Conservation (phyloP, 2,797 vertebrate species). For the Acipenser oxyrinchus region DNA sequence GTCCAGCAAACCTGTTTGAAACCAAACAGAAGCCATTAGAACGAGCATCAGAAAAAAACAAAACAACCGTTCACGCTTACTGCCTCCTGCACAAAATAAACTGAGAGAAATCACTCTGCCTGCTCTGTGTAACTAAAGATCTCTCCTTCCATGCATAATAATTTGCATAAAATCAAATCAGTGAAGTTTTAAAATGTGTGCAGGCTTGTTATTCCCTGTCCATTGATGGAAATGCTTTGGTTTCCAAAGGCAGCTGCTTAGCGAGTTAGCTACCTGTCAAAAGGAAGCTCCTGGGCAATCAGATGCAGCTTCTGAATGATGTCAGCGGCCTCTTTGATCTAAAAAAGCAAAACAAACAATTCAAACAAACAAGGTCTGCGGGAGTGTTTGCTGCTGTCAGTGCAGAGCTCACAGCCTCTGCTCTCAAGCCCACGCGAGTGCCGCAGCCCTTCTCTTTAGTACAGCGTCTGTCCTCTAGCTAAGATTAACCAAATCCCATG, state of each 20-base stretch:
- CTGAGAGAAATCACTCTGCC: conserved; percentile 15
- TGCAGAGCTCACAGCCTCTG: conserved; percentile 33
- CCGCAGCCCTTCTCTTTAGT: conserved; percentile 71
- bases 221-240: conserved; percentile 11
- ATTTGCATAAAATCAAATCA: too few species aligned
- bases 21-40: conserved; percentile 35
- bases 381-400: conserved; percentile 1
- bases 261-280: conserved; percentile 77
- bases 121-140: too few species aligned
- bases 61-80: conserved; percentile 16
- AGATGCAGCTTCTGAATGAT: conserved; percentile 98
- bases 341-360: conserved; percentile 27
- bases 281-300: conserved; percentile 97
- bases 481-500: conserved; percentile 84
- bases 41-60: conserved; percentile 23
- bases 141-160: too few species aligned
- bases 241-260: too few species aligned
- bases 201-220: not conserved
- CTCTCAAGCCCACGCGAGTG: conserved; percentile 64
- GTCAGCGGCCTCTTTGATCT: conserved; percentile 99
- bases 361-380: conserved; percentile 4
- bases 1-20: conserved; percentile 87
- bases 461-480: conserved; percentile 80
- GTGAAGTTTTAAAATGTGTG: conserved; percentile 13
- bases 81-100: conserved; percentile 25